Evolutionary conservation across 2,113 vertebrate species (phyloP).

Genomic region (Corythornis vintsioides): DNA sequence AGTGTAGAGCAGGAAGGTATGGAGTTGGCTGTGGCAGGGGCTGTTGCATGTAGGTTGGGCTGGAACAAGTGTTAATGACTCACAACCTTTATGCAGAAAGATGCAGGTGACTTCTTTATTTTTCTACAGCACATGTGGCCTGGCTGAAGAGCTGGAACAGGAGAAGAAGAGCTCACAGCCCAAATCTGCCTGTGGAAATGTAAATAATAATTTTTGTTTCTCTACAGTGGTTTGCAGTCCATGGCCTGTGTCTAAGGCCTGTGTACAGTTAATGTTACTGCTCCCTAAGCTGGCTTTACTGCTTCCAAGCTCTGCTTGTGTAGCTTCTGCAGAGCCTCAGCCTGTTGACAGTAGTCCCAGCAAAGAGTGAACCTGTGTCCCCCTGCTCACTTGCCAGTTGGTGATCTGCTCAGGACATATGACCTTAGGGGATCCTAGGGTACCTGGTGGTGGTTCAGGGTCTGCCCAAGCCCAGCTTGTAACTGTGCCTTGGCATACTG

Average conservation of each 20-base stretch:
- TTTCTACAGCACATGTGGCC: constrained; percentile 86
- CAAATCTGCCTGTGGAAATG: constrained; percentile 94
- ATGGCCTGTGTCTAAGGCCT: not conserved
- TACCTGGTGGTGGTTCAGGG: not conserved
- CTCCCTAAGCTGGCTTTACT: not conserved
- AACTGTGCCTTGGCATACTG: rapidly evolving
- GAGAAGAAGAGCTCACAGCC: constrained; percentile 73
- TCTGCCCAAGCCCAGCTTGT: not conserved
- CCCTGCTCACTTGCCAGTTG: not conserved
- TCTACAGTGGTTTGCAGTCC: not conserved
- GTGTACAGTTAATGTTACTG: not conserved
- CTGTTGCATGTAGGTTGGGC: not conserved
- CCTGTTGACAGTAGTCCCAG: not conserved
- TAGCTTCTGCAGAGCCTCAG: not conserved
- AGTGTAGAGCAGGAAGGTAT: not conserved
- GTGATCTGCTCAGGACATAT: not conserved
- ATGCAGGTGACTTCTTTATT: not conserved
- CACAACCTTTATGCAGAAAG: not conserved
- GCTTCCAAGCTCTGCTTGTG: not conserved
- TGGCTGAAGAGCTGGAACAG: constrained; percentile 90
- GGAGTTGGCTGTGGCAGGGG: rapidly evolving
- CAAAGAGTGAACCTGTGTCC: not conserved
- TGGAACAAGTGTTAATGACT: not conserved
- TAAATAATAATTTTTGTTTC: constrained; percentile 63
- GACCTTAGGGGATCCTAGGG: not conserved